phyloP scores from a whole-genome alignment of 2,113 vertebrate genomes.

The Callocephalon fimbriatum region DNA sequence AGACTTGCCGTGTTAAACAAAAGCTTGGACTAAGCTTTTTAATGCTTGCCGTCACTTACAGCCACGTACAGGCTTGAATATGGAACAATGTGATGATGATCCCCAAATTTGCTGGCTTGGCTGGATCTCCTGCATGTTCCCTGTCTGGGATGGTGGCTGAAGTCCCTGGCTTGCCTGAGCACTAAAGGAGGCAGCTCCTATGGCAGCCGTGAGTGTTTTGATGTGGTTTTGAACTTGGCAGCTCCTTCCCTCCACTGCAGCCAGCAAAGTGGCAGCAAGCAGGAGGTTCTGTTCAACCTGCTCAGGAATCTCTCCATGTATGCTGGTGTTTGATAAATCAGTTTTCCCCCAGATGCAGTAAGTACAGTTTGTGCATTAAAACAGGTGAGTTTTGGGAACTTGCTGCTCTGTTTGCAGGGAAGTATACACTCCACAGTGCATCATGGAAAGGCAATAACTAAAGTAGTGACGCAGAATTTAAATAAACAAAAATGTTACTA shows the following conservation, averaged over 20 bases:
- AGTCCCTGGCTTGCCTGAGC: not conserved
- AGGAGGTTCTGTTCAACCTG: not conserved
- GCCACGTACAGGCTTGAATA: not conserved
- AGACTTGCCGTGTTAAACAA: not conserved
- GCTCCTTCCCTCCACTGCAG: not conserved
- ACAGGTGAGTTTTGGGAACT: constrained; percentile 5
- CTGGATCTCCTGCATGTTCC: not conserved
- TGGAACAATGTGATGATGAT: not conserved
- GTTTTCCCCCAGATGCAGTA: not conserved
- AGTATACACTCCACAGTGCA: not conserved
- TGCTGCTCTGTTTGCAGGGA: not conserved
- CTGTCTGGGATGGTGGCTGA: not conserved
- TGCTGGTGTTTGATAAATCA: not conserved
- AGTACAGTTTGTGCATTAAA: not conserved
- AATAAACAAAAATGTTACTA: constrained; percentile 9
- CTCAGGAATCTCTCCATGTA: not conserved
- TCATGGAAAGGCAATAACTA: constrained; percentile 46
- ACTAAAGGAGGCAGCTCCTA: not conserved
- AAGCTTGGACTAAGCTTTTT: constrained; percentile 1
- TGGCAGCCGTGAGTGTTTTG: not conserved
- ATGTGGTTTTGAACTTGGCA: not conserved
- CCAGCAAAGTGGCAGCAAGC: not conserved
- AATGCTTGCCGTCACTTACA: not conserved
- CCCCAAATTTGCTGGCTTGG: not conserved
- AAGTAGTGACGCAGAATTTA: constrained; percentile 25